phyloP scores from a whole-genome alignment of 1,140 invertebrate genomes.

The Samia ricini region DNA sequence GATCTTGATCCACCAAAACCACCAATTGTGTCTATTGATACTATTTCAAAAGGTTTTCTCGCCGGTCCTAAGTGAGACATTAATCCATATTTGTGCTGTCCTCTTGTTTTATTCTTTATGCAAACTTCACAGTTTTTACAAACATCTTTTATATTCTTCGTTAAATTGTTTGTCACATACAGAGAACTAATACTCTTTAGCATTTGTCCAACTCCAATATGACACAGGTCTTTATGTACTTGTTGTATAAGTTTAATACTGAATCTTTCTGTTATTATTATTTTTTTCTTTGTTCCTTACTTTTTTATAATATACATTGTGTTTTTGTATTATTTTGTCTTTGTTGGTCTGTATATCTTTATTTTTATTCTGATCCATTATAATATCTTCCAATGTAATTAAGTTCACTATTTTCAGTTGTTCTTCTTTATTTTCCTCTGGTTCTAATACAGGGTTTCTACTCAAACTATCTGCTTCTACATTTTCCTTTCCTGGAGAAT shows the following conservation, averaged over 20 bases:
- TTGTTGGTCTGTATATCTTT: not conserved
- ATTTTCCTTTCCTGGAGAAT: slow-evolving; percentile 21
- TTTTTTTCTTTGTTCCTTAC: not conserved
- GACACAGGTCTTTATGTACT: not conserved
- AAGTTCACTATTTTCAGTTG: not conserved
- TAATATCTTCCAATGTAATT: not conserved
- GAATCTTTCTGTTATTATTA: not conserved
- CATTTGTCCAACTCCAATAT: not conserved
- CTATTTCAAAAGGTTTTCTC: not conserved
- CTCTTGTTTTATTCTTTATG: slow-evolving; percentile 1
- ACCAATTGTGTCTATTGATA: no score
- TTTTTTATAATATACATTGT: not conserved
- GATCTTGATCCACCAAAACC: no score
- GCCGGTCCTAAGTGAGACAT: not conserved
- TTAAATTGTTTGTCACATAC: no score
- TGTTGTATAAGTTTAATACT: no score
- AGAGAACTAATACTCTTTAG: no score
- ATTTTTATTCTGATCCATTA: not conserved
- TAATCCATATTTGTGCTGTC: not conserved
- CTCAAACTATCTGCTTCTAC: slow-evolving; percentile 12
- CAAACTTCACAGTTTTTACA: no score
- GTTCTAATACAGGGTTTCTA: slow-evolving; percentile 5
- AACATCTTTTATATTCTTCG: no score
- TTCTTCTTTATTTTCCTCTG: not conserved
- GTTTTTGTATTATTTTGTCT: not conserved